Evolutionary conservation across 1,140 invertebrate species (phyloP), one percentile per base, ranked within the genome.

Genomic region (Drepana arcuata): DNA sequence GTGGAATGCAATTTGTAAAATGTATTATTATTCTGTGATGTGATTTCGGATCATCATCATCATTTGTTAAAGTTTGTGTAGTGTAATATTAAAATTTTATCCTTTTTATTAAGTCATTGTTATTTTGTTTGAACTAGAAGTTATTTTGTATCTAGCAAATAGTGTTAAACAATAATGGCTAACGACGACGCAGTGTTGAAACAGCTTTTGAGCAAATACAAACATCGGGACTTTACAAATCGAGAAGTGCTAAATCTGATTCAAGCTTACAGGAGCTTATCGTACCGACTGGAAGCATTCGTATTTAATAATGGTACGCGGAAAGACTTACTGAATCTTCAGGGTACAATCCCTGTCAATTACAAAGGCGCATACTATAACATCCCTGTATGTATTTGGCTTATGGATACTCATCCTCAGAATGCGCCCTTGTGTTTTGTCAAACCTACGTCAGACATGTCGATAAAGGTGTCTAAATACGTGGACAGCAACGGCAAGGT

Each of bases 381-480:
- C 84, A 99, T 99, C 83, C 98, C 98, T 21, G 90, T 99, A 14
- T 93, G 92, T 72, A 92, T 99, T 57, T 99, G 95, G 94, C 66
- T 99, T 15, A 91, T 97, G 89, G 95, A 99, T 65, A 98, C 95
- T 14, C 95, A 99, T 88, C 98, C 98, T 1, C 90, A 94, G 66
- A 94, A 97, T 84, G 94, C 96, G 11, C 98, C 98, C n/a, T 93
- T 99, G 75, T 98, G 96, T 68, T 99, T 93, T 82, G 98, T 99
- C 0, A 94, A 91, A 79, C 98, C 98, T 23, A 99, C 98, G 2
- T 41, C 88, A 34, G 94, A 94, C 44, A 99, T 99, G 98, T 88
- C 90, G 34, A 97, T 99, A 41, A 98, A 97, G 86, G 89, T 92
- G 11, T 98, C 96, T 10, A 91, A 92, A 71, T 95, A 92, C 85